Evolutionary conservation across 2,797 vertebrate genomes (phyloP).

Genomic region (Acanthurus lineatus): DNA sequence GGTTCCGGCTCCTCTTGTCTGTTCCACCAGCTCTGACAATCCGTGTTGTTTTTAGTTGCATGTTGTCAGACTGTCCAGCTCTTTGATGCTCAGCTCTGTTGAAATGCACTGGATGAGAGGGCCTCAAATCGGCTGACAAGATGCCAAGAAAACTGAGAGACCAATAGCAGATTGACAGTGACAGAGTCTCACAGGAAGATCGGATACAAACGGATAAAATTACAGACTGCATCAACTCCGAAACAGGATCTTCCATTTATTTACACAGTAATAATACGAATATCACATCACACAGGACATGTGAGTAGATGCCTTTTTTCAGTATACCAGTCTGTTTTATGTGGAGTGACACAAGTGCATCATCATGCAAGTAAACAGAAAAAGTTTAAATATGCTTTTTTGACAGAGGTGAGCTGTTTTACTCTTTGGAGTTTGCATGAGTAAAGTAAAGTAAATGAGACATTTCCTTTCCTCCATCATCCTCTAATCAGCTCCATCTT

Average conservation of each 20-base stretch:
- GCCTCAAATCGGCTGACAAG: constrained; percentile 69
- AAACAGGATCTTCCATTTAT: constrained; percentile 46
- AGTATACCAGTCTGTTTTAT: background rate
- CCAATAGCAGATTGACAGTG: constrained; percentile 55
- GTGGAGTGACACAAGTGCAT: background rate
- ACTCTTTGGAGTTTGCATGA: background rate
- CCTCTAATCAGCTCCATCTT: background rate
- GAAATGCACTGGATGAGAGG: constrained; percentile 56
- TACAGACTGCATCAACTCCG: constrained; percentile 11
- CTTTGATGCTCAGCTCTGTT: constrained; percentile 48
- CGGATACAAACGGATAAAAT: constrained; percentile 27
- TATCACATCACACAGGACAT: constrained; percentile 14
- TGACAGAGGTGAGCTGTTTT: background rate
- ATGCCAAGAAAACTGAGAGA: constrained; percentile 44
- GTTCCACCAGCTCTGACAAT: constrained; percentile 48
- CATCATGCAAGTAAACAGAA: background rate
- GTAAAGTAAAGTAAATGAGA: background rate
- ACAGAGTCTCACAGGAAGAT: constrained; percentile 41
- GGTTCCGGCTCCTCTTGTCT: constrained; percentile 54
- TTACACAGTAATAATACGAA: constrained; percentile 19
- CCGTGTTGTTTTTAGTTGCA: constrained; percentile 41
- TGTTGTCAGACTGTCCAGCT: constrained; percentile 52
- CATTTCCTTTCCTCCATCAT: background rate
- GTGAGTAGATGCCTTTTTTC: constrained; percentile 4
- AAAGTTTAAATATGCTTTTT: background rate